Conservation (phyloP, 92 coral and sea anemone genomes). For the Epizoanthus illoricatus region DNA sequence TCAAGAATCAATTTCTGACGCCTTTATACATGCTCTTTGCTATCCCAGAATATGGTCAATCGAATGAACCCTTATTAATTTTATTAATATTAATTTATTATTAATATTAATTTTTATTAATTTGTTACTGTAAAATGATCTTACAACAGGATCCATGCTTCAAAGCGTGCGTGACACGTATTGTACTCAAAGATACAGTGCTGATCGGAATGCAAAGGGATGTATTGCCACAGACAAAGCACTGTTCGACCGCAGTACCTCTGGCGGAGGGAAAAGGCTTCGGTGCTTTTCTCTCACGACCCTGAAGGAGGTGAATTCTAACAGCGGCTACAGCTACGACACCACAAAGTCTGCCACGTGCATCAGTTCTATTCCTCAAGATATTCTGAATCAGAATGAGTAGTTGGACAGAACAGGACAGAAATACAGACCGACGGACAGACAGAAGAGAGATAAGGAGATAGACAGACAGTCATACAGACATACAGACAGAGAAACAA, state of each 20-base stretch:
- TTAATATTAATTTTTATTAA: too few species aligned
- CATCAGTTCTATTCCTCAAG: background rate
- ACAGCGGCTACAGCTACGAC: background rate
- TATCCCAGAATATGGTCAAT: too few species aligned
- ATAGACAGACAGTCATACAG: too few species aligned
- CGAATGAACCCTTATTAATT: too few species aligned
- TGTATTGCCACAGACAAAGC: constrained; percentile 8
- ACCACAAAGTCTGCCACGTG: background rate
- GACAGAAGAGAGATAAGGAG: too few species aligned
- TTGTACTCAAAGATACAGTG: background rate
- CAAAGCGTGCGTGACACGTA: background rate
- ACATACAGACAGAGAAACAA: too few species aligned
- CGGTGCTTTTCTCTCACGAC: background rate
- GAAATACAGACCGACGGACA: too few species aligned
- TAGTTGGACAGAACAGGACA: too few species aligned
- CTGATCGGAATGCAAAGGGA: background rate
- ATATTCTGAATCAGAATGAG: too few species aligned
- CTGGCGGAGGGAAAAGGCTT: background rate
- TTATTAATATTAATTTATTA: too few species aligned
- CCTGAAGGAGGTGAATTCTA: background rate
- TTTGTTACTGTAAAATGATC: background rate
- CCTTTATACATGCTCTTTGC: too few species aligned
- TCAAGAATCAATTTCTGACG: too few species aligned
- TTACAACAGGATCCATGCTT: background rate
- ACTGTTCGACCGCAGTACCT: background rate